Conservation (phyloP, 2,888 invertebrate species). For the Aspidapion aeneum region DNA sequence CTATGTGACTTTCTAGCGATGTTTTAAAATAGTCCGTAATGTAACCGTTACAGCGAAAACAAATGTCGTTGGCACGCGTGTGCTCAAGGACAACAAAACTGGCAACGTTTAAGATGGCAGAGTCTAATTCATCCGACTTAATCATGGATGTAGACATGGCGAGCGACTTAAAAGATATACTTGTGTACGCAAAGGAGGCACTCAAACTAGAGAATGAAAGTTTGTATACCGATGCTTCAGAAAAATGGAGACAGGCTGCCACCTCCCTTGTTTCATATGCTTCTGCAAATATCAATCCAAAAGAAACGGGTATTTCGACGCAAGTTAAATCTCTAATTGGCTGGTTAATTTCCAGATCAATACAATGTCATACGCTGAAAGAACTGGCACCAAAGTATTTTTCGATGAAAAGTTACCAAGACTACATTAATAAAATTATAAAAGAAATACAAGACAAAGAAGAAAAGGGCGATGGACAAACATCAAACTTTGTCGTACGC, state of each 20-base stretch:
- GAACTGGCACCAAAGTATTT: slow-evolving; percentile 1
- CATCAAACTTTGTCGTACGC: background rate
- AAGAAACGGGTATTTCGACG: background rate
- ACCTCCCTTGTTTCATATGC: background rate
- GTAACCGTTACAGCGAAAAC: background rate
- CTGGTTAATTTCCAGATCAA: background rate
- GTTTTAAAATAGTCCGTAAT: background rate
- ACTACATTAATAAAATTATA: background rate
- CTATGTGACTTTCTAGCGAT: background rate
- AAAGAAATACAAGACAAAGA: background rate
- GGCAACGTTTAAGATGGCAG: background rate
- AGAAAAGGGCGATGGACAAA: background rate
- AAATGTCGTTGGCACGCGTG: background rate
- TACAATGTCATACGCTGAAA: background rate
- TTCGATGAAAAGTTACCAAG: background rate
- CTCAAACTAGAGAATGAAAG: background rate
- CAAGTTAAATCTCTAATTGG: background rate
- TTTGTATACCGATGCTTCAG: background rate
- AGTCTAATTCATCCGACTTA: background rate
- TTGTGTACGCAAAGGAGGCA: background rate
- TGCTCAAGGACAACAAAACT: background rate
- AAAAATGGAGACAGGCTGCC: background rate
- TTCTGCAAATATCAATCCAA: background rate
- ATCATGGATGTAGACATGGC: slow-evolving; percentile 1
- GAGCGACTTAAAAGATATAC: background rate